phyloP scores from a whole-genome alignment of 2,113 vertebrate genomes.

The Heteronetta atricapilla region DNA sequence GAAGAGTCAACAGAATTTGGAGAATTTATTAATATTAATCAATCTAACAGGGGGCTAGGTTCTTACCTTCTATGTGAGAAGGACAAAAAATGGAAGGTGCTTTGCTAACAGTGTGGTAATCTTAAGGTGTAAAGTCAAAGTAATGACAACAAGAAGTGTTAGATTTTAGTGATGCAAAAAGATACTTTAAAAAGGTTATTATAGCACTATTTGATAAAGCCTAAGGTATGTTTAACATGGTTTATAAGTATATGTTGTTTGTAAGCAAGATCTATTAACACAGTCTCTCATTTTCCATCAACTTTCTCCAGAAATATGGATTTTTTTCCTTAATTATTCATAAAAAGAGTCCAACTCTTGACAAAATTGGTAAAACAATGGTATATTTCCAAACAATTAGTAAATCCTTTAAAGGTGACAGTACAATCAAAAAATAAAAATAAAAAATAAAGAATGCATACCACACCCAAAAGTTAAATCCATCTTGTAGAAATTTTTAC shows the following conservation, averaged over 20 bases:
- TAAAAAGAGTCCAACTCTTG: not conserved
- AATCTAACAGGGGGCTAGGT: not conserved
- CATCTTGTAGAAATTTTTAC: not conserved
- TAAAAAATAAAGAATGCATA: not conserved
- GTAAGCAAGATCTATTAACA: not conserved
- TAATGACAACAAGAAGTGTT: not conserved
- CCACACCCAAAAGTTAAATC: not conserved
- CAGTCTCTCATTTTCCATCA: conserved; percentile 31
- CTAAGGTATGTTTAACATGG: not conserved
- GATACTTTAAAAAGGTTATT: not conserved
- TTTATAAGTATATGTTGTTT: not conserved
- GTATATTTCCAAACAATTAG: not conserved
- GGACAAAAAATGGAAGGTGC: not conserved
- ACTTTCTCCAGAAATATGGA: not conserved
- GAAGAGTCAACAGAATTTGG: not conserved
- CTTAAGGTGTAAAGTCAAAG: not conserved
- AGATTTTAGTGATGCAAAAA: not conserved
- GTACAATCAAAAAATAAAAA: not conserved
- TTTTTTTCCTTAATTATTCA: not conserved
- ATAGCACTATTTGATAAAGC: not conserved
- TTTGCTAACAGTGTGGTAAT: not conserved
- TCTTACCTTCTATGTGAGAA: not conserved
- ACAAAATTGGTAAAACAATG: conserved; percentile 1
- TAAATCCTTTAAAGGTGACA: not conserved
- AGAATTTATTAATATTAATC: not conserved